A percentile compares a stretch with the other conserved stretches of the same genome.
Conservation (phyloP, 2,113 vertebrate species). For the Nesogale talazaci region DNA sequence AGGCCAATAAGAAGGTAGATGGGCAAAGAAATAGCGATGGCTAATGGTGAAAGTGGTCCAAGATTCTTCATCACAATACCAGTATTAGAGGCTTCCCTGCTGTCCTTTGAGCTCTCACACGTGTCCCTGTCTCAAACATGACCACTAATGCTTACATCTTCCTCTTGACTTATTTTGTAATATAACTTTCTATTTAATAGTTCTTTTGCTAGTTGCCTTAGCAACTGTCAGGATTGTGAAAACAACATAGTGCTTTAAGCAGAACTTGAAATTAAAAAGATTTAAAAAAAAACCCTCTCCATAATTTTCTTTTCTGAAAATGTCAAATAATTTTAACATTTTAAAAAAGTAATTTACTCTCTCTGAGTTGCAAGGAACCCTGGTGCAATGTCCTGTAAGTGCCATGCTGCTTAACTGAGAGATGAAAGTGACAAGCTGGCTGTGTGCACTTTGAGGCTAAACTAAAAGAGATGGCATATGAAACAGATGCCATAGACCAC, state of each 20-base stretch:
- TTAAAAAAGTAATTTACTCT: not conserved
- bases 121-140: conserved; percentile 1
- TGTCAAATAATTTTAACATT: conserved; percentile 15
- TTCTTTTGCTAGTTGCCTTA: conserved; percentile 36
- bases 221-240: conserved; percentile 40
- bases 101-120: not conserved
- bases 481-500: not conserved
- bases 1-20: not conserved
- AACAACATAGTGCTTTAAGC: conserved; percentile 30
- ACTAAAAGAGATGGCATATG: not conserved
- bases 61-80: not conserved
- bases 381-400: too few relatives aligned
- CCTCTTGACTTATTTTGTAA: not conserved
- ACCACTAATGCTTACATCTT: not conserved
- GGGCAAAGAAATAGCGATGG: not conserved
- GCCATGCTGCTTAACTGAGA: too few relatives aligned
- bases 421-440: not conserved
- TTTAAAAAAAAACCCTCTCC: not conserved
- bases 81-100: not conserved
- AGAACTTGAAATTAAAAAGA: not conserved
- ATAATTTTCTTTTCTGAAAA: not conserved
- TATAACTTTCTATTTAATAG: not conserved
- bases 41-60: not conserved
- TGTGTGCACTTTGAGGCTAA: not conserved
- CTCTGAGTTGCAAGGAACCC: not conserved